Evolutionary conservation across 2,113 vertebrate genomes (phyloP).

Genomic region (Helogale parvula): DNA sequence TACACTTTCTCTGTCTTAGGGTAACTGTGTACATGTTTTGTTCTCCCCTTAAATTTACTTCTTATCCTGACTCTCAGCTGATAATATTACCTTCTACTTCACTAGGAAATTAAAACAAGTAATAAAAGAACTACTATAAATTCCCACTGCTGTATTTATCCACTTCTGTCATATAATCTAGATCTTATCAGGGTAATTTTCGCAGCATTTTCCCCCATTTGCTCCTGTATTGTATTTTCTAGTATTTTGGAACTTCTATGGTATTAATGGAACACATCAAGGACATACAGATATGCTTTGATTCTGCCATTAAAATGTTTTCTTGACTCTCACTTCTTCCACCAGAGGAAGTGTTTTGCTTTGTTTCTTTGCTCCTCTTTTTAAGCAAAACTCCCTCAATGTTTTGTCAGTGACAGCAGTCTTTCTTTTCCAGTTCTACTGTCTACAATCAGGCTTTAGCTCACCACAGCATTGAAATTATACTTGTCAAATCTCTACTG

Average conservation of each 20-base stretch:
- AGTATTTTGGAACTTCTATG: neutral
- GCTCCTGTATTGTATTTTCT: neutral
- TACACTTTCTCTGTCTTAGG: neutral
- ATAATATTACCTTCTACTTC: neutral
- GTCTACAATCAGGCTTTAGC: neutral
- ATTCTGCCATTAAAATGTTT: neutral
- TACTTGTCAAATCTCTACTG: neutral
- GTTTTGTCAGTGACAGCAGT: neutral
- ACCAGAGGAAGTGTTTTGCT: too few species aligned
- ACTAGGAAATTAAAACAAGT: neutral
- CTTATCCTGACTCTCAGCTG: neutral
- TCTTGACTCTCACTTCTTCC: neutral
- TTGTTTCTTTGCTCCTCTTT: neutral
- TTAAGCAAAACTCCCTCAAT: neutral
- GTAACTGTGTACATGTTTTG: neutral
- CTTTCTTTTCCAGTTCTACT: neutral
- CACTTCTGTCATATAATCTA: neutral
- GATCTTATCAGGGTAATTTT: neutral
- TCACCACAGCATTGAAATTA: neutral
- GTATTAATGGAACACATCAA: neutral
- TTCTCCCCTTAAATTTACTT: neutral
- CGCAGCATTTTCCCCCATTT: neutral
- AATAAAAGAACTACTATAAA: neutral
- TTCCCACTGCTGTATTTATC: neutral
- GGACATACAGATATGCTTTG: neutral